phyloP scores from a whole-genome alignment of 2,888 invertebrate species.

The Orthonevra nobilis region DNA sequence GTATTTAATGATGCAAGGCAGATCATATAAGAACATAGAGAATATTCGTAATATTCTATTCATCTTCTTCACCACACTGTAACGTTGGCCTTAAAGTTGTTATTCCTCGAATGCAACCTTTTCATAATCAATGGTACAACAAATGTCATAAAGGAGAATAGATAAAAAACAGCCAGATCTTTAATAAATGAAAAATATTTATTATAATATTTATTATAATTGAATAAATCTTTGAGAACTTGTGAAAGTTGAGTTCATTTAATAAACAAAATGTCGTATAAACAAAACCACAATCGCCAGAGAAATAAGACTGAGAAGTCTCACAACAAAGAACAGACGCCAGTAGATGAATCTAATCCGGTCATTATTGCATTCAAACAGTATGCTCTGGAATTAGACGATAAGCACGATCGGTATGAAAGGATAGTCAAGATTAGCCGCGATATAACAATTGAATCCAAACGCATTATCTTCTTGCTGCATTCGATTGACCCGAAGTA shows the following conservation, averaged over 20 bases:
- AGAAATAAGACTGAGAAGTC: conserved; percentile 26
- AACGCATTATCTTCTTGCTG: conserved; percentile 91
- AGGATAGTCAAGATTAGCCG: conserved; percentile 89
- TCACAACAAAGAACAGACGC: conserved; percentile 19
- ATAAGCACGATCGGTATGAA: conserved; percentile 91
- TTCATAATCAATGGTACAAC: no score
- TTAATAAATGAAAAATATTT: not conserved
- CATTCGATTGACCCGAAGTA: conserved; percentile 84
- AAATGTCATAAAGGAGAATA: not conserved
- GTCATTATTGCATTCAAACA: conserved; percentile 81
- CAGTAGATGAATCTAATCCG: conserved; percentile 76
- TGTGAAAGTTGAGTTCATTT: no score
- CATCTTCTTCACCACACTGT: no score
- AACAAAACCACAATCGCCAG: conserved; percentile 33
- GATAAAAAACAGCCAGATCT: not conserved
- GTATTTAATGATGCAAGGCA: no score
- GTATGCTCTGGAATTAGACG: conserved; percentile 86
- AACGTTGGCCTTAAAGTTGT: no score
- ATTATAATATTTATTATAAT: no score
- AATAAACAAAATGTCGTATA: conserved; percentile 36
- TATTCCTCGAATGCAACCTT: no score
- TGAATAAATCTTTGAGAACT: no score
- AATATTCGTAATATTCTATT: no score
- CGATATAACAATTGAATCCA: conserved; percentile 94
- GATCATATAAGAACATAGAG: no score